Percentiles rank a stretch among this genome's conserved stretches.
These are phyloP conservation scores for Endotricha flammealis DNA, from an alignment of 2,888 invertebrate species.

Conservation along the genomic window DNA sequence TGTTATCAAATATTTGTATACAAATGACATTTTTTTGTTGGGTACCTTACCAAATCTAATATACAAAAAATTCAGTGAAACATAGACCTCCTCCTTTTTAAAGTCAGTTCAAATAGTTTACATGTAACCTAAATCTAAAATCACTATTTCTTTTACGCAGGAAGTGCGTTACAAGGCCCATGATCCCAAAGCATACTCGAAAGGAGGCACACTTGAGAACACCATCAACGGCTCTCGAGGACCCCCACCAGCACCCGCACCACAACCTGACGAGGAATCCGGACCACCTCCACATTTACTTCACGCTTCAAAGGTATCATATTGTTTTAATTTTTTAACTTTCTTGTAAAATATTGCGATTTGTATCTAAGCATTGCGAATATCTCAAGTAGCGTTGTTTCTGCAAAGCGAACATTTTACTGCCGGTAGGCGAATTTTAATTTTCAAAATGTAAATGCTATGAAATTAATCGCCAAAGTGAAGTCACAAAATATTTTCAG, in stretches of 20 bases:
- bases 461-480: constrained; percentile 29
- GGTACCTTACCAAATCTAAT: too few species aligned
- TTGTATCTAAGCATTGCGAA: constrained; percentile 7
- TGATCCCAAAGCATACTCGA: constrained; percentile 94
- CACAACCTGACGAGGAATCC: constrained; percentile 70
- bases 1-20: too few species aligned
- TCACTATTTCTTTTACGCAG: constrained; percentile 62
- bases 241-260: constrained; percentile 31
- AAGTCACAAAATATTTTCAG: constrained; percentile 54
- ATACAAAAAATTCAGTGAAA: too few species aligned
- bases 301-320: constrained; percentile 45
- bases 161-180: constrained; percentile 96
- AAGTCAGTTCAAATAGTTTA: too few species aligned
- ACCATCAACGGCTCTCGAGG: constrained; percentile 89
- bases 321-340: neutral
- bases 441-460: constrained; percentile 2
- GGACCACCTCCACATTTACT: constrained; percentile 82
- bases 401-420: constrained; percentile 16
- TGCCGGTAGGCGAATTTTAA: neutral
- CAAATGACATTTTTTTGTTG: too few species aligned
- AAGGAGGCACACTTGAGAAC: constrained; percentile 92
- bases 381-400: constrained; percentile 15
- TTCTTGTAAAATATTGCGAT: constrained; percentile 7
- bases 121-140: neutral
- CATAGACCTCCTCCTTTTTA: too few species aligned